Percentiles rank a stretch among this genome's conserved stretches.
Evolutionary conservation across 1,140 invertebrate genomes (phyloP).

Genomic region (Euglossa dilemma): DNA sequence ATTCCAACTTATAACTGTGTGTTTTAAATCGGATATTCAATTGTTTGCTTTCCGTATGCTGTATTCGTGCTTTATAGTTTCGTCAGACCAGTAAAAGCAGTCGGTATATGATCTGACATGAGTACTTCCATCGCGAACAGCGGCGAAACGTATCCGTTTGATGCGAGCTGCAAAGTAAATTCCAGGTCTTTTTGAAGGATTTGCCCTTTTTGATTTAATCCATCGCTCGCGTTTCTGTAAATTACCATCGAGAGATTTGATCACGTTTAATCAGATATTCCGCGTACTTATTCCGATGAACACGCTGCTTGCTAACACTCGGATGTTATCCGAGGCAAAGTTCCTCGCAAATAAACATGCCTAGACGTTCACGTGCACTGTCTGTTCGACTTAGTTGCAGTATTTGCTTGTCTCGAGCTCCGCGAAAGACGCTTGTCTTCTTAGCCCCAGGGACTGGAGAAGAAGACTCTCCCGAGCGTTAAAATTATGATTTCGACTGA

Average conservation of each 20-base stretch:
- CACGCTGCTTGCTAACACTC: not conserved
- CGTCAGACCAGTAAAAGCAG: not conserved
- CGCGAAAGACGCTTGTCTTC: not conserved
- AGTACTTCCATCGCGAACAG: not conserved
- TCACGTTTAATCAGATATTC: not conserved
- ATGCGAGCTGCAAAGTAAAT: no score
- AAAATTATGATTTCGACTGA: constrained; percentile 1
- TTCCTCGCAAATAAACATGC: constrained; percentile 3
- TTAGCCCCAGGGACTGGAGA: no score
- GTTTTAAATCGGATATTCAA: no score
- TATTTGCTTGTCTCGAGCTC: not conserved
- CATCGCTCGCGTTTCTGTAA: not conserved
- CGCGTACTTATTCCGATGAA: not conserved
- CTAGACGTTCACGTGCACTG: not conserved
- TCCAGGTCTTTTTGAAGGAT: not conserved
- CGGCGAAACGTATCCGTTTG: no score
- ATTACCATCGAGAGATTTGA: not conserved
- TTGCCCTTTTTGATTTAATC: not conserved
- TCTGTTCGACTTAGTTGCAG: not conserved
- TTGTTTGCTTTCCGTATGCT: no score
- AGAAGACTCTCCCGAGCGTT: not conserved
- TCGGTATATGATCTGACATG: not conserved
- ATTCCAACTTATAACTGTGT: no score
- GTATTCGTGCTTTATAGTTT: not conserved
- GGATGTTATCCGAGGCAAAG: not conserved